These are phyloP conservation scores for Bovichtus variegatus DNA, from an alignment of 2,797 vertebrate species.

Conservation along the genomic window DNA sequence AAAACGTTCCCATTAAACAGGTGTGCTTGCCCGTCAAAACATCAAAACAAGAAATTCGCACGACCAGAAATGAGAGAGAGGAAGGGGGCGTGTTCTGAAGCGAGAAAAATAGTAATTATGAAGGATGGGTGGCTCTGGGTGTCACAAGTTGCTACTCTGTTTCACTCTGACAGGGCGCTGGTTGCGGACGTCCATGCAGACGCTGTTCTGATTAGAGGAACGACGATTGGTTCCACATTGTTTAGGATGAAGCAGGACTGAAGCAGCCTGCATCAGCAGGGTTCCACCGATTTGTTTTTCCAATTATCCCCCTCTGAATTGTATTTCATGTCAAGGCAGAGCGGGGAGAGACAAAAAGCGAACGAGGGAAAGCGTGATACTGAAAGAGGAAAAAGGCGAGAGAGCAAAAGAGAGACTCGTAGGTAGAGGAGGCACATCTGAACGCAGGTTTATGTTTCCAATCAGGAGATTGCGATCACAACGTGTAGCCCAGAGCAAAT, in stretches of 20 bases:
- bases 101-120: conserved; percentile 63
- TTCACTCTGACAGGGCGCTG: conserved; percentile 4
- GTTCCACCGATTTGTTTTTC: conserved; percentile 37
- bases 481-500: conserved; percentile 71
- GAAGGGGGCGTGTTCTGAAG: conserved; percentile 17
- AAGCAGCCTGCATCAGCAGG: background rate
- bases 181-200: conserved; percentile 12
- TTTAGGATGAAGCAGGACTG: conserved; percentile 6
- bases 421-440: conserved; percentile 34
- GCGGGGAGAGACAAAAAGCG: background rate
- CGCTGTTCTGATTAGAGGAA: conserved; percentile 3
- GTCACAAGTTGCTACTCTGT: conserved; percentile 9
- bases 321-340: conserved; percentile 21
- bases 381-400: background rate
- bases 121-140: conserved; percentile 10
- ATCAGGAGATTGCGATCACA: conserved; percentile 74
- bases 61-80: conserved; percentile 13
- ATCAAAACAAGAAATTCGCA: conserved; percentile 67
- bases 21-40: conserved; percentile 61
- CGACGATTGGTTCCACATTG: conserved; percentile 35
- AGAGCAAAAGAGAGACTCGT: background rate
- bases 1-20: conserved; percentile 61
- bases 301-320: conserved; percentile 46
- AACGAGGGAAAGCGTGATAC: background rate
- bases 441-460: conserved; percentile 68